These are phyloP conservation scores for Acridotheres tristis DNA, from an alignment of 2,797 vertebrate genomes.

Conservation along the genomic window DNA sequence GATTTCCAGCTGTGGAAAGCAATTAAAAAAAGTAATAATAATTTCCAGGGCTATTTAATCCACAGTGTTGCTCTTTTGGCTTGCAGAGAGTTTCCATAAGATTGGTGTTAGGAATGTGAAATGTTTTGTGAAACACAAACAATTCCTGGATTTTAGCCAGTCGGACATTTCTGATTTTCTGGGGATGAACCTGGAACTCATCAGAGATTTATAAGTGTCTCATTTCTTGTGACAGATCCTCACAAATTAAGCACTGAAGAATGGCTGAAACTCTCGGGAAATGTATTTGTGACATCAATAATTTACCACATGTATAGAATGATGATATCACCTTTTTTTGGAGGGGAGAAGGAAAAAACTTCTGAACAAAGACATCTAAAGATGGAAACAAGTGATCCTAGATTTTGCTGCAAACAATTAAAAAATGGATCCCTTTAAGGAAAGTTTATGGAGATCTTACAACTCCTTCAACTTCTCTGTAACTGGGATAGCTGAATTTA, in stretches of 20 bases:
- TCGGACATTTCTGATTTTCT: background rate
- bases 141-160: background rate
- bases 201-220: background rate
- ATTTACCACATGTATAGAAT: background rate
- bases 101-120: background rate
- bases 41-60: conserved; percentile 20
- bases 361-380: background rate
- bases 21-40: conserved; percentile 27
- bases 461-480: background rate
- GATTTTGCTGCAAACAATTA: background rate
- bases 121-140: background rate
- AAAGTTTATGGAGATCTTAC: background rate
- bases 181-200: background rate
- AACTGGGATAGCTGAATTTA: background rate
- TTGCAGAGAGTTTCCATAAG: background rate
- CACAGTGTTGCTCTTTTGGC: background rate
- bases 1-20: background rate
- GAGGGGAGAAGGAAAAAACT: background rate
- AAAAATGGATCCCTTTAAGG: background rate
- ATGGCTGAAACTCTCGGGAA: background rate
- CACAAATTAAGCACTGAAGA: background rate
- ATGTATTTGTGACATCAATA: background rate
- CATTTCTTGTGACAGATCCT: background rate
- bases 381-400: background rate
- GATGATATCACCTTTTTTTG: background rate